Evolutionary conservation across 2,888 invertebrate genomes (phyloP), one percentile per base, ranked within the genome.

Genomic region (Quadroppia sp.): DNA sequence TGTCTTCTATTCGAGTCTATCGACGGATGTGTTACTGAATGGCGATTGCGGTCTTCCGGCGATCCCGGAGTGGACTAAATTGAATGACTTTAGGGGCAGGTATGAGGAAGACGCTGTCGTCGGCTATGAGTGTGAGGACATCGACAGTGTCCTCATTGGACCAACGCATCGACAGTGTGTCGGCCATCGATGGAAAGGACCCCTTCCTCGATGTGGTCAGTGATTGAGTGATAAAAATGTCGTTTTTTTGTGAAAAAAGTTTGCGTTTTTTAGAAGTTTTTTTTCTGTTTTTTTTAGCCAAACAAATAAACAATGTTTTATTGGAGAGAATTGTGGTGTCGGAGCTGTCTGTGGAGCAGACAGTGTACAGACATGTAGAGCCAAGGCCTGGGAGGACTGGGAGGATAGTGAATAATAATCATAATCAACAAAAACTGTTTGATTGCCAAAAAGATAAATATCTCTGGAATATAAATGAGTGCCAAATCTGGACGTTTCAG

Each of bases 151-250:
- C 6, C 59, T 59, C 3, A 30, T 59, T 30, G 59, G 23, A 30
- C 30, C 30, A 7, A 25, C 28, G 32, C 3, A 30, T 30, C 4
- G 28, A 9, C 28, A 59, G 2, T 59, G 59, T 30, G 32, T 59
- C 17, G 23, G 30, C 30, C 59, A 59, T 30, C 9, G 59, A 25
- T 59, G 59, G 59, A 59, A 30, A 15, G 59, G 59, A 7, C 2
- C 59, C 1, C 59, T 59, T 59, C 59, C 59, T 9, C 3, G 59
- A 59, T 59, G 59, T 59, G 59, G 59, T 59, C 30, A 59, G 59
- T 59, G 28, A 6, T 25, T 53, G 23, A 53, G 23, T 25, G 6
- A 23, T 3, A 53, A 25, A 23, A 53, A 53, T 20, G 2, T 23
- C 3, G 9, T 9, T 53, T 9, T 15, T 15, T 53, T 20, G 6